Evolutionary conservation across 30 jellyfish, hydroid and myxozoan genomes (phyloP), one percentile per base, ranked within the genome.

Genomic region (Clytia hemisphaerica): DNA sequence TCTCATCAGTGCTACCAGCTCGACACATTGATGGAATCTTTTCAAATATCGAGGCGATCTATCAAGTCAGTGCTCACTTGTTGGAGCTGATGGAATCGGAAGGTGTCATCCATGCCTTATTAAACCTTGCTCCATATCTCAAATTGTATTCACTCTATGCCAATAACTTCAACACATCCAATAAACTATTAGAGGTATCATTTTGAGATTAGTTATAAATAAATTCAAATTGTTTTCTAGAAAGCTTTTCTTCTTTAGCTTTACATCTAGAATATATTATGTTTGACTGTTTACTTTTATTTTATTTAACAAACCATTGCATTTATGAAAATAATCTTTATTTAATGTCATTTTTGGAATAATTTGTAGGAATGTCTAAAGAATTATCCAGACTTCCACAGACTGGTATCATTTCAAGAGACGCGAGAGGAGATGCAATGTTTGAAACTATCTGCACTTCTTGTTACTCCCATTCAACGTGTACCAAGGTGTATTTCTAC

Each of bases 401-500:
- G 93, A 15, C 76, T 88, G 61, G 64, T 79, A n/a, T 80, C 73
- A 45, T 74, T 66, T 21, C 97, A 88, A 75, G 97, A 88, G 53
- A 70, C 79, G 32, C 59, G 64, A 34, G 93, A 73, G 6, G 94
- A 88, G 60, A 88, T 88, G 97, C 73, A 37, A n/a, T 84, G 89
- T n/a, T 34, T 88, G 72, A 88, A 74, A 51, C 65, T 88, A 47
- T 47, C 93, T 37, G 97, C 97, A 4, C 61, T 88, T 51, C 71
- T 88, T 42, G 75, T 88, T 9, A 88, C 97, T 0, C 97, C 97
- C 15, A 80, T 88, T 27, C 97, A 88, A 54, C 59, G 97, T 27
- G 93, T 88, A 32, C 97, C 97, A 74, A 73, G 97, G 97, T 88
- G 70, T 32, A n/a, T n/a, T n/a, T n/a, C n/a, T n/a, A n/a, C n/a